Evolutionary conservation across 2,888 invertebrate genomes (phyloP), one percentile per base, ranked within the genome.

Genomic region (Hipparchia sbordonii): DNA sequence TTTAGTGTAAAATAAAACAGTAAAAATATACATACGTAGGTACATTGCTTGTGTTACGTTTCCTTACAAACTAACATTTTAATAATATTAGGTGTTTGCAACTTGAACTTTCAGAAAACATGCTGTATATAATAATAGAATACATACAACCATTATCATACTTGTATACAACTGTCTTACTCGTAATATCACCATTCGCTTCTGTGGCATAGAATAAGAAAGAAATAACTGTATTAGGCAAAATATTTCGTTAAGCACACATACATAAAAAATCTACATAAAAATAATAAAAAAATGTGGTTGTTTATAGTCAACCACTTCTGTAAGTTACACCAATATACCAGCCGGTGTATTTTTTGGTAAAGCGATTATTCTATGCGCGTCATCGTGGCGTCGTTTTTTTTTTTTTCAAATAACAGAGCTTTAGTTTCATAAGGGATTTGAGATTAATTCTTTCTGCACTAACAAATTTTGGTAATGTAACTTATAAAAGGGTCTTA

Each of bases 111-210:
- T 39, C 65, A 67, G 46, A 75, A 76, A 73, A 71, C 74, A 78
- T 79, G 90, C 91, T 87, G 75, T 81, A 84, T 81, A 82, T 79
- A 52, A 52, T 83, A 82, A 83, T 83, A 82, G 82, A 87, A 82
- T 93, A 93, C 92, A 93, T 93, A 93, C 93, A 92, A 84, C 91
- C 89, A 87, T 92, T 93, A 88, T 84, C 85, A 89, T 85, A 90
- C 87, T 89, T 89, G 92, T 91, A 90, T 87, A 89, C 85, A 86
- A 89, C 86, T 83, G 87, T 89, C 89, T 92, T 92, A 93, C 91
- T 90, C 85, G 88, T 84, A 79, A 89, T 85, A 81, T 89, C 93
- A 82, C 93, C 93, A 83, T 92, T 93, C 79, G 88, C 79, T 85
- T 91, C 93, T 93, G 92, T 88, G 82, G 83, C 82, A 86, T 86